phyloP scores from a whole-genome alignment of 1,140 invertebrate species.

The Bombus ignitus region DNA sequence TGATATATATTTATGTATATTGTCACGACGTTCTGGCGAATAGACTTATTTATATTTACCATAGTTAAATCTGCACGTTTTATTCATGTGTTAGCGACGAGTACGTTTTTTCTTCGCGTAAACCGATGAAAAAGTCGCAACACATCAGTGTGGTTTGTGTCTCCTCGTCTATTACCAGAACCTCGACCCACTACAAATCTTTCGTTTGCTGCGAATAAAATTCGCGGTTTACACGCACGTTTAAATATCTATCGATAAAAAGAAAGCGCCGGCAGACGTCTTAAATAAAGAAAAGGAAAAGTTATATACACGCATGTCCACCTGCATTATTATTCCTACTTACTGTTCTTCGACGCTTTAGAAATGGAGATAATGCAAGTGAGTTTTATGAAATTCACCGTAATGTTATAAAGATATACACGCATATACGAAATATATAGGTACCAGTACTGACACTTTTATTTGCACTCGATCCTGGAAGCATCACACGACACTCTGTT shows the following conservation, averaged over 20 bases:
- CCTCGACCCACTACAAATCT: not conserved
- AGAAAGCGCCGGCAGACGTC: not conserved
- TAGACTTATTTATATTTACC: slow-evolving; percentile 33
- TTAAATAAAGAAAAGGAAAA: not conserved
- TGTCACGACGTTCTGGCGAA: slow-evolving; percentile 1
- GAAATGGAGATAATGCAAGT: not conserved
- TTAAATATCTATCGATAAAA: not conserved
- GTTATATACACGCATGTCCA: not conserved
- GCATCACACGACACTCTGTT: slow-evolving; percentile 24
- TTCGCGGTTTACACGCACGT: slow-evolving; percentile 12
- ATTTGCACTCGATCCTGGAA: slow-evolving; percentile 21
- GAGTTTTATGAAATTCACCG: slow-evolving; percentile 19
- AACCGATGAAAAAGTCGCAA: not conserved
- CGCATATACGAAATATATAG: not conserved
- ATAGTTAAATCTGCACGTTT: slow-evolving; percentile 29
- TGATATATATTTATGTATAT: slow-evolving; percentile 29
- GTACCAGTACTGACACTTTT: slow-evolving; percentile 20
- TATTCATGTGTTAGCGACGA: not conserved
- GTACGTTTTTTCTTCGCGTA: too few relatives aligned
- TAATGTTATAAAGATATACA: slow-evolving; percentile 3
- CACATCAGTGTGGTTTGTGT: not conserved
- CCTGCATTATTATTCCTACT: slow-evolving; percentile 20
- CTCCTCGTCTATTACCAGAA: not conserved
- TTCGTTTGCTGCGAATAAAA: slow-evolving; percentile 12
- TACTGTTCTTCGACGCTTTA: not conserved